Base-by-base conservation (phyloP, 2,888 invertebrate genomes). In the Plutella xylostella region DNA sequence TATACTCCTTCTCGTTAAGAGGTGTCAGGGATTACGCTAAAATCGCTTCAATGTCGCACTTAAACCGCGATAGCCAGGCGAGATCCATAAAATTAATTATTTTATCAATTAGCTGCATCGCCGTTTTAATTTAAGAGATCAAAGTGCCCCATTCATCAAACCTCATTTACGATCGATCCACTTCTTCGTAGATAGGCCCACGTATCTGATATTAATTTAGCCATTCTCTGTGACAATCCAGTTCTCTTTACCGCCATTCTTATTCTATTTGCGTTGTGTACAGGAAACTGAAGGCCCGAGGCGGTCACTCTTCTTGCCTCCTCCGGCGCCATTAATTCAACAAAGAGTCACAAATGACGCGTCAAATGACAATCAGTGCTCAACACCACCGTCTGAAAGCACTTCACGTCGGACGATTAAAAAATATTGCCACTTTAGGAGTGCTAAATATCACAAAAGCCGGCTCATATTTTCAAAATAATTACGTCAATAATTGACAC, bases 401-500 rank as follows among this genome's bases (percentile, higher is more conserved):
- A 52, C 56, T 48, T 56, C 58, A 51, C 55, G 60, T 60, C 57
- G 60, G 60, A 60, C 64, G 68, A 72, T 72, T 73, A 72, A 76
- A 74, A 75, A 68, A 74, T 73, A 77, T 72, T 55, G 63, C 69
- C 68, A 60, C 67, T 67, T 74, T 64, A 63, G 55, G 19, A 60
- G 68, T 68, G 70, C 72, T 74, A 73, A 80, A 78, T 73, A 75
- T 70, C 65, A 69, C 71, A 75, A 73, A 74, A 70, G 67, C 65
- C 62, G 49, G 63, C 68, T 68, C 71, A 80, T 82, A 82, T 77
- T 76, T 83, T 82, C 68, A 76, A 79, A 73, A 79, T 82, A 82
- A 82, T 79, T 76, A 78, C 80, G 72, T 72, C 77, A 78, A 83
- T 83, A 83, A 83, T 82, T 82, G 82, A 79, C 79, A 79, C 76